Percentiles rank a stretch among this genome's conserved stretches.
Conservation (phyloP, 2,113 vertebrate genomes). For the Podilymbus podiceps region DNA sequence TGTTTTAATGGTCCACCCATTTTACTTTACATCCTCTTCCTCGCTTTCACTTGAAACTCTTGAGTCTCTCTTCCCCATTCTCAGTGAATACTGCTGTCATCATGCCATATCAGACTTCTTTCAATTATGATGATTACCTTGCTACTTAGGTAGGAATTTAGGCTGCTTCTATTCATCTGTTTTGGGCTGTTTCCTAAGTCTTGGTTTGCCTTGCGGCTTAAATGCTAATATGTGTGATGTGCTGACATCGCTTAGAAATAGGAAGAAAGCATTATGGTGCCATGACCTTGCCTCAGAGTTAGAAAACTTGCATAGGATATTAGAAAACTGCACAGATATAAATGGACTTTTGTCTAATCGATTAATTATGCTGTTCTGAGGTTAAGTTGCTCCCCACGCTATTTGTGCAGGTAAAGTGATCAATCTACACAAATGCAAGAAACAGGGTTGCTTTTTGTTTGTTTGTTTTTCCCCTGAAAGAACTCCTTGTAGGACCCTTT, state of each 20-base stretch:
- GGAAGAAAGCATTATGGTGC: background rate
- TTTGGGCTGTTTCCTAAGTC: background rate
- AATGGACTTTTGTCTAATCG: background rate
- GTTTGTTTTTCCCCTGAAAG: background rate
- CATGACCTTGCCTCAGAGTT: background rate
- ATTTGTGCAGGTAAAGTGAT: conserved; percentile 47
- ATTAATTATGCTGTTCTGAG: conserved; percentile 20
- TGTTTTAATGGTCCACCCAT: background rate
- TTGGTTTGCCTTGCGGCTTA: background rate
- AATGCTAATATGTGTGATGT: background rate
- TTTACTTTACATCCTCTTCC: background rate
- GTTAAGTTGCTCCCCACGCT: conserved; percentile 9
- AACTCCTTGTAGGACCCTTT: background rate
- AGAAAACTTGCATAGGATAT: background rate
- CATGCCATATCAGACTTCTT: background rate
- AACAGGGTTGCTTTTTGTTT: background rate
- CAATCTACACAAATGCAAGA: conserved; percentile 5
- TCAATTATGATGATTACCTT: background rate
- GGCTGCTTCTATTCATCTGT: background rate
- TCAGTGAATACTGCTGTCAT: background rate
- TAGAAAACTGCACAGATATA: background rate
- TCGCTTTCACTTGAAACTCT: background rate
- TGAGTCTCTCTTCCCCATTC: background rate
- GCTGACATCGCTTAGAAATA: background rate
- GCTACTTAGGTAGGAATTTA: background rate